phyloP scores from a whole-genome alignment of 1,140 invertebrate species.

The Drosophila jambulina region DNA sequence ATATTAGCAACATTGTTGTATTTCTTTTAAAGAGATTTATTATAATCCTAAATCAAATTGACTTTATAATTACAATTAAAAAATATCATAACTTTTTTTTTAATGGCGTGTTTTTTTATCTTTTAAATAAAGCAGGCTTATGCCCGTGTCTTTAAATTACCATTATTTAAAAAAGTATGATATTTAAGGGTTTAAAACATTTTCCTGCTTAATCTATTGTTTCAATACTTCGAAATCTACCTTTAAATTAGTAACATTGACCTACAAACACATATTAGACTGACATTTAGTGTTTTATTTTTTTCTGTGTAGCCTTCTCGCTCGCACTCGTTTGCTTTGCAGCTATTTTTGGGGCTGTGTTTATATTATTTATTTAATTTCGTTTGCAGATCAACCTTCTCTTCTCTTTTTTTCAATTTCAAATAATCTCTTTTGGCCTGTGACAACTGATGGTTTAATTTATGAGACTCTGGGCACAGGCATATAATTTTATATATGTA shows the following conservation, averaged over 20 bases:
- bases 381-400: constrained; percentile 26
- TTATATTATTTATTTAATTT: constrained; percentile 76
- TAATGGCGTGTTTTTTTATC: too few relatives aligned
- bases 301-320: constrained; percentile 28
- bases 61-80: too few relatives aligned
- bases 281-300: constrained; percentile 29
- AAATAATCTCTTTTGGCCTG: constrained; percentile 50
- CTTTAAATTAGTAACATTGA: constrained; percentile 7
- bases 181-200: not conserved
- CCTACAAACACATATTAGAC: constrained; percentile 3
- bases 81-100: too few relatives aligned
- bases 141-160: not conserved
- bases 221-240: not conserved
- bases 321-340: constrained; percentile 23
- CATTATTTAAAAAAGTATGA: not conserved
- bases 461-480: constrained; percentile 46
- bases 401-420: not conserved
- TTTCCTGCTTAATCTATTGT: not conserved
- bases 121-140: not conserved
- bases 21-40: not conserved
- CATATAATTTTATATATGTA: not conserved
- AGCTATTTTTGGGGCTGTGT: constrained; percentile 61
- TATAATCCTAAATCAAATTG: too few relatives aligned
- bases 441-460: constrained; percentile 80
- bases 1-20: too few relatives aligned